These are phyloP conservation scores for Dryobates pubescens DNA, from an alignment of 2,797 vertebrate genomes.

Conservation along the genomic window DNA sequence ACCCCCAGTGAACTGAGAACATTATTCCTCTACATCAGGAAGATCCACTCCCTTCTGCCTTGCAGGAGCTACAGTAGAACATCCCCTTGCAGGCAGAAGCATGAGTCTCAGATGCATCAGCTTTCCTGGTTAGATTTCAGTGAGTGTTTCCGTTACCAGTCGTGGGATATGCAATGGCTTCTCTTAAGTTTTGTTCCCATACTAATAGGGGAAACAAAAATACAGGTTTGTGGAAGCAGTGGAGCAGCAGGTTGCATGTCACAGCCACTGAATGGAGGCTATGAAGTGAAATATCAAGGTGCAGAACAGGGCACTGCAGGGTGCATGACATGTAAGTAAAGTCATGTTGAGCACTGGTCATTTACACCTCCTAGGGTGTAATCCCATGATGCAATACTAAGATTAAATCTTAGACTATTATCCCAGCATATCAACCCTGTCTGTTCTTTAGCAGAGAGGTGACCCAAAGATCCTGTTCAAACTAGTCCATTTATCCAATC, in stretches of 20 bases:
- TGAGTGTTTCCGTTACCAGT: no score
- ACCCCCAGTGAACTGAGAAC: background rate
- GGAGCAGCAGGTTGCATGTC: background rate
- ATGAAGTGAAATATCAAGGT: background rate
- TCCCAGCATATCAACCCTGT: background rate
- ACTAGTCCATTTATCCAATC: constrained; percentile 46
- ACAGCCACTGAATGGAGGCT: background rate
- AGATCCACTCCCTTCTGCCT: background rate
- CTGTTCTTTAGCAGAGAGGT: background rate
- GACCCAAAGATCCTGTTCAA: constrained; percentile 38
- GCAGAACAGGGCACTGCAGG: fast-evolving
- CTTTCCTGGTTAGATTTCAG: background rate
- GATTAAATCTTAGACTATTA: constrained; percentile 37
- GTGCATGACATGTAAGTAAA: background rate
- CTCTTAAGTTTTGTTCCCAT: background rate
- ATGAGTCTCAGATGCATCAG: background rate
- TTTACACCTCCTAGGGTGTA: background rate
- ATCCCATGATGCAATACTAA: constrained; percentile 15
- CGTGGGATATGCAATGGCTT: background rate
- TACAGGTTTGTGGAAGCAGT: background rate
- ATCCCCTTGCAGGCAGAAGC: background rate
- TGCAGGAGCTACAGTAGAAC: background rate
- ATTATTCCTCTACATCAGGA: background rate
- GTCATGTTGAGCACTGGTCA: background rate
- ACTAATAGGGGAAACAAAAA: background rate